phyloP scores from a whole-genome alignment of 2,888 invertebrate genomes.

The Tridacna gigas region DNA sequence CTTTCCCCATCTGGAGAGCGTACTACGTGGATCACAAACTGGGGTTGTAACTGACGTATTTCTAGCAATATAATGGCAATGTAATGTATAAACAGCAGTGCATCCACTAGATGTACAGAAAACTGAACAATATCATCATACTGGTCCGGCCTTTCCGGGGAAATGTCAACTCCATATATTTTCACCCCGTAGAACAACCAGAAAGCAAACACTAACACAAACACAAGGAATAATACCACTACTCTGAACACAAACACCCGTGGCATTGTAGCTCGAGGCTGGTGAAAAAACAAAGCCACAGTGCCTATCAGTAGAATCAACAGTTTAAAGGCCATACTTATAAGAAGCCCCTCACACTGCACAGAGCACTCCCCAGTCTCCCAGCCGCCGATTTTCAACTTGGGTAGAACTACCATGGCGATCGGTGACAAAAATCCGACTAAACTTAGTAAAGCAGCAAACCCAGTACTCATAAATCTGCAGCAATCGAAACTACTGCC shows the following conservation, averaged over 20 bases:
- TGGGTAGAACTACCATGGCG: constrained; percentile 97
- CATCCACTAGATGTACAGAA: constrained; percentile 96
- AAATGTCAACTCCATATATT: constrained; percentile 94
- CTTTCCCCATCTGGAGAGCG: constrained; percentile 98
- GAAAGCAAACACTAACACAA: constrained; percentile 97
- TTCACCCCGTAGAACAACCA: constrained; percentile 99
- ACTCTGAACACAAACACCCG: constrained; percentile 96
- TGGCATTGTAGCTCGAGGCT: constrained; percentile 94
- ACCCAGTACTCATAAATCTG: constrained; percentile 91
- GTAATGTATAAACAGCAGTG: constrained; percentile 97
- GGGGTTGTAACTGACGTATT: constrained; percentile 95
- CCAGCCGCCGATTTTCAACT: constrained; percentile 89
- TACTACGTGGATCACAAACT: constrained; percentile 90
- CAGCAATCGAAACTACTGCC: constrained; percentile 81
- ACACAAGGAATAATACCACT: constrained; percentile 93
- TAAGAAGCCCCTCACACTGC: constrained; percentile 92
- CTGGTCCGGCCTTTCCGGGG: constrained; percentile 81
- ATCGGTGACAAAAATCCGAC: constrained; percentile 96
- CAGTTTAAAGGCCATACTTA: constrained; percentile 96
- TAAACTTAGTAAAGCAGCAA: constrained; percentile 92
- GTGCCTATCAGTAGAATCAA: constrained; percentile 94
- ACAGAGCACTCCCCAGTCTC: constrained; percentile 72
- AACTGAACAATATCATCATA: constrained; percentile 96
- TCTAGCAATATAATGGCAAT: constrained; percentile 96
- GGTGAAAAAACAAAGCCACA: constrained; percentile 96